These are phyloP conservation scores for Andrena bucephala DNA, from an alignment of 2,888 invertebrate genomes.

Conservation along the genomic window DNA sequence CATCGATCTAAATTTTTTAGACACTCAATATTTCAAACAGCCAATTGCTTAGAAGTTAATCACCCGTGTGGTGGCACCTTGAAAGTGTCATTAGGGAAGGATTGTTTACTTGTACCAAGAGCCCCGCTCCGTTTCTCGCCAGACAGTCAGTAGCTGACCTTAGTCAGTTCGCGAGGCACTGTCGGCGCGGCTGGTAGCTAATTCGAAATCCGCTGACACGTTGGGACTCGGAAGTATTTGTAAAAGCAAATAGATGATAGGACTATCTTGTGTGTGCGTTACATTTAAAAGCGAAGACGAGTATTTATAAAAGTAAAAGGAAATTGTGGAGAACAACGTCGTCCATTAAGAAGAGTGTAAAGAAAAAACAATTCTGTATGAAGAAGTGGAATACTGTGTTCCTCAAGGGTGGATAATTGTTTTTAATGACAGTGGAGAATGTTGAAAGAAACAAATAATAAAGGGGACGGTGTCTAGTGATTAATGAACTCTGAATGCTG, in stretches of 20 bases:
- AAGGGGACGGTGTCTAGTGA: too few relatives aligned
- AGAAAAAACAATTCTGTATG: neutral
- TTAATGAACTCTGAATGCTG: too few relatives aligned
- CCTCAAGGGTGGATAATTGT: too few relatives aligned
- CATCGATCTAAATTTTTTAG: too few relatives aligned
- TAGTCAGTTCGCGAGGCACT: constrained; percentile 21
- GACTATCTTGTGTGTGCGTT: neutral
- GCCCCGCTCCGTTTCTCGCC: neutral
- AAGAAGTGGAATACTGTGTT: neutral
- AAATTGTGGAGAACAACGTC: neutral
- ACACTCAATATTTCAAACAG: neutral
- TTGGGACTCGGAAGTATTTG: neutral
- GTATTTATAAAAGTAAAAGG: neutral
- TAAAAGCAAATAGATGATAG: neutral
- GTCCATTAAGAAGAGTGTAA: too few relatives aligned
- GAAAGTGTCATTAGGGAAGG: constrained; percentile 32
- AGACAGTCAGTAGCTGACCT: constrained; percentile 26
- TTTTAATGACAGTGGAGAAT: too few relatives aligned
- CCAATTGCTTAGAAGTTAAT: constrained; percentile 1
- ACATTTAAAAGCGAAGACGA: too few relatives aligned
- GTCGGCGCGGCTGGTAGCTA: constrained; percentile 15
- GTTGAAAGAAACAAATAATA: too few relatives aligned
- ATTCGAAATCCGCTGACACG: neutral
- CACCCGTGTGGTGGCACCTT: neutral
- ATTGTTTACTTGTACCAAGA: constrained; percentile 32